Conservation (phyloP, 2,113 vertebrate species). For the Perccottus glenii region DNA sequence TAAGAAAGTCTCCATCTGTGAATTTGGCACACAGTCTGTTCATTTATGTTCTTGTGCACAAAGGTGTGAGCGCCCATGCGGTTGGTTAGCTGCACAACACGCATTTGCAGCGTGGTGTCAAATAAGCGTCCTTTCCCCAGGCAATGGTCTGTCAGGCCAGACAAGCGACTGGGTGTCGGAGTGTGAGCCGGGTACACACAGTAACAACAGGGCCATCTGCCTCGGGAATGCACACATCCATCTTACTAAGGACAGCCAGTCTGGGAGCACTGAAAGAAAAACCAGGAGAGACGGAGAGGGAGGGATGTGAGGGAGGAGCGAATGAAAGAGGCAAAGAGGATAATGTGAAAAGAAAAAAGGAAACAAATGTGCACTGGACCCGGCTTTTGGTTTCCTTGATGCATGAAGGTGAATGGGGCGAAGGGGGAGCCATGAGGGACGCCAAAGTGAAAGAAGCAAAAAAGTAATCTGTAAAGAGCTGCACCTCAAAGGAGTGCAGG, state of each 20-base stretch:
- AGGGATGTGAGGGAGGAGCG: background rate
- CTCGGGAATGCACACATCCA: slow-evolving; percentile 74
- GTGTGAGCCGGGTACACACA: slow-evolving; percentile 65
- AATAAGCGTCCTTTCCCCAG: slow-evolving; percentile 55
- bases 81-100: slow-evolving; percentile 47
- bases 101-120: slow-evolving; percentile 49
- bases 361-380: background rate
- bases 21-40: slow-evolving; percentile 38
- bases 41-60: slow-evolving; percentile 26
- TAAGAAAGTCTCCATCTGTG: slow-evolving; percentile 41
- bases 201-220: slow-evolving; percentile 76
- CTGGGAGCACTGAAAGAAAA: slow-evolving; percentile 50
- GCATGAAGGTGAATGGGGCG: background rate
- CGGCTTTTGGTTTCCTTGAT: background rate
- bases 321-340: slow-evolving; percentile 20
- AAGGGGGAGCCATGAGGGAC: slow-evolving; percentile 23
- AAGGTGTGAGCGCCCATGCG: slow-evolving; percentile 58
- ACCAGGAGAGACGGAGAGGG: slow-evolving; percentile 3
- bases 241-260: slow-evolving; percentile 70
- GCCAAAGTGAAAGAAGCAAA: slow-evolving; percentile 33
- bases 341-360: slow-evolving; percentile 8
- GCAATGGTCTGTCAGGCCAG: slow-evolving; percentile 68
- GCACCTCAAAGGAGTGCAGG: too few species aligned
- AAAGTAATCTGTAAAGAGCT: background rate
- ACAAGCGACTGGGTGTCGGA: slow-evolving; percentile 70